Evolutionary conservation across 1,140 invertebrate genomes (phyloP).

Genomic region (Lethrus apterus): DNA sequence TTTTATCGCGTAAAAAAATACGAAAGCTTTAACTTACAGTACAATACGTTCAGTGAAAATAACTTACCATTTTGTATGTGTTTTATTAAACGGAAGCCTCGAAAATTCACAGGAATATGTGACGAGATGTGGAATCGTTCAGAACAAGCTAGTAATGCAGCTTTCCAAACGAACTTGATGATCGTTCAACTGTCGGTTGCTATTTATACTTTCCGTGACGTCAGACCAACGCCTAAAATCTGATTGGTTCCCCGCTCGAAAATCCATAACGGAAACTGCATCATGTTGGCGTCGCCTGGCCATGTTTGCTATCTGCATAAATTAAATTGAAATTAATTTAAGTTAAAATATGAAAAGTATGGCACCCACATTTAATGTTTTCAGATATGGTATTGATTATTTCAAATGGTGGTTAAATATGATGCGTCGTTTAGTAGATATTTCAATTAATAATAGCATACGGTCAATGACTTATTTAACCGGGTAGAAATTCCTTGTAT

Average conservation of each 20-base stretch:
- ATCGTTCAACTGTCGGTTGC: conserved; percentile 7
- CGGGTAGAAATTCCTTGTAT: too few relatives aligned
- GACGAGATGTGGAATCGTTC: neutral
- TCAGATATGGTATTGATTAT: neutral
- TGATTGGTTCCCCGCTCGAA: conserved; percentile 6
- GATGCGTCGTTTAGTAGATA: too few relatives aligned
- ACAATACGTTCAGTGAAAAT: too few relatives aligned
- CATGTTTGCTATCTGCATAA: conserved; percentile 2
- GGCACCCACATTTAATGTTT: neutral
- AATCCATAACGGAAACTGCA: neutral
- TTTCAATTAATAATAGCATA: too few relatives aligned
- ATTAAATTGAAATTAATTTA: neutral
- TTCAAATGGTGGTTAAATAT: neutral
- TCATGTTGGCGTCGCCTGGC: conserved; percentile 2
- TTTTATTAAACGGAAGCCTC: neutral
- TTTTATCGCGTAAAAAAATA: too few relatives aligned
- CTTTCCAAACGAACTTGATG: conserved; percentile 9
- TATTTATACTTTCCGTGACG: conserved; percentile 6
- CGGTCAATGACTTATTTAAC: too few relatives aligned
- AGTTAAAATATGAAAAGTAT: neutral
- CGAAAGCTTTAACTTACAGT: too few relatives aligned
- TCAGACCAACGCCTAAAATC: conserved; percentile 11
- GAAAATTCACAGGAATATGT: conserved; percentile 2
- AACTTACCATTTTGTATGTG: conserved; percentile 8
- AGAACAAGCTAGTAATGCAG: conserved; percentile 7